Conservation (phyloP, 2,888 invertebrate genomes). For the Amitus sp. region DNA sequence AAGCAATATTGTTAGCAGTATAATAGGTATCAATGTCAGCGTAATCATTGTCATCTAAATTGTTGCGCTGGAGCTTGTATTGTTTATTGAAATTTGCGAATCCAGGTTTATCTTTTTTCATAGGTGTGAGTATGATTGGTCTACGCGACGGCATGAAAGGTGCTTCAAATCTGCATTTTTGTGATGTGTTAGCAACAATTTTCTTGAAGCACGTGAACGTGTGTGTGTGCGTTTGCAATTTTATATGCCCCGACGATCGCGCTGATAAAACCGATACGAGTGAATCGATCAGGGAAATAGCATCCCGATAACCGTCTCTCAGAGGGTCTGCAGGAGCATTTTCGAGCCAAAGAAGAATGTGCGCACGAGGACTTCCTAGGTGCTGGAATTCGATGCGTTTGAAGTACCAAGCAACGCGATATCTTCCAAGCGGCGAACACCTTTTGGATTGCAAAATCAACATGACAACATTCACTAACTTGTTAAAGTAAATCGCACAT, state of each 20-base stretch:
- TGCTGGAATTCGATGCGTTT: constrained; percentile 37
- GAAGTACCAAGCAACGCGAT: constrained; percentile 41
- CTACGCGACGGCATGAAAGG: constrained; percentile 37
- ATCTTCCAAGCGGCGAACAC: constrained; percentile 27
- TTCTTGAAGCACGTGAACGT: constrained; percentile 47
- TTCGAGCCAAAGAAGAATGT: constrained; percentile 39
- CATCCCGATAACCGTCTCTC: constrained; percentile 24
- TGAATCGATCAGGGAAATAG: constrained; percentile 46
- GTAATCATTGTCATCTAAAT: neutral
- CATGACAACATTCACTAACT: constrained; percentile 30
- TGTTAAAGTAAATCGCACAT: constrained; percentile 50
- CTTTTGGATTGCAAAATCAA: constrained; percentile 26
- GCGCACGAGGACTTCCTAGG: constrained; percentile 35
- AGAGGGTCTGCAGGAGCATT: constrained; percentile 27
- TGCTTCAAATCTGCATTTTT: constrained; percentile 49
- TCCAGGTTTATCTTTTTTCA: constrained; percentile 27
- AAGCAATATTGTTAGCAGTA: constrained; percentile 36
- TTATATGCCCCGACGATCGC: constrained; percentile 45
- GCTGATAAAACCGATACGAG: constrained; percentile 43
- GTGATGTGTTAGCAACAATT: neutral
- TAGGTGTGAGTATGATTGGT: constrained; percentile 44
- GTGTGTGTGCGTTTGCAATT: constrained; percentile 49
- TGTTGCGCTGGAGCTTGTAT: neutral
- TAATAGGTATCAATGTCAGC: constrained; percentile 25
- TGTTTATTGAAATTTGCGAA: neutral